Percentiles rank a stretch among this genome's conserved stretches.
Conservation (phyloP, 2,113 vertebrate genomes). For the Gavia stellata region DNA sequence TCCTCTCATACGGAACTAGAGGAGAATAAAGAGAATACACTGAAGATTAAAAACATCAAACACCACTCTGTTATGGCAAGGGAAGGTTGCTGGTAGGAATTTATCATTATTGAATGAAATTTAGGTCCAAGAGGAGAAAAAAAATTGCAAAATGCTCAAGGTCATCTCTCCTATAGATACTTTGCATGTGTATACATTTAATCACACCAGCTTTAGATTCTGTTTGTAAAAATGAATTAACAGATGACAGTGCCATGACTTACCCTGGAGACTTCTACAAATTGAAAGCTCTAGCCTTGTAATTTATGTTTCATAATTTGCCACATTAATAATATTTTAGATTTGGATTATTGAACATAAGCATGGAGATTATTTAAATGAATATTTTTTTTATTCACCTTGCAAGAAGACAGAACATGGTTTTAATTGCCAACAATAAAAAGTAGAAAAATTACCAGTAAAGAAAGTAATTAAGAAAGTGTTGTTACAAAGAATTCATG, state of each 20-base stretch:
- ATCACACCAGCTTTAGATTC: not conserved
- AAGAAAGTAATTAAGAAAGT: slow-evolving; percentile 31
- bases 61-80: not conserved
- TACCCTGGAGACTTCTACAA: slow-evolving; percentile 49
- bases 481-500: not conserved
- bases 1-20: not conserved
- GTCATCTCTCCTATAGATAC: not conserved
- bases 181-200: not conserved
- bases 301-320: slow-evolving; percentile 75
- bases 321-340: slow-evolving; percentile 70
- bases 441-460: slow-evolving; percentile 30
- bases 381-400: slow-evolving; percentile 77
- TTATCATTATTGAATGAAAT: not conserved
- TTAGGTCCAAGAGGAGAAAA: not conserved
- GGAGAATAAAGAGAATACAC: slow-evolving; percentile 29
- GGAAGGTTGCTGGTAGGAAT: not conserved
- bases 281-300: slow-evolving; percentile 54
- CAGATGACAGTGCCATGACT: slow-evolving; percentile 5
- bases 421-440: slow-evolving; percentile 62
- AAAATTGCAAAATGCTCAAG: not conserved
- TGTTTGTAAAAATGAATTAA: slow-evolving; percentile 37
- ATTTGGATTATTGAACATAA: slow-evolving; percentile 69
- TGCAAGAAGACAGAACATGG: slow-evolving; percentile 51
- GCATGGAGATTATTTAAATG: slow-evolving; percentile 70
- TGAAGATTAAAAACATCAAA: slow-evolving; percentile 34